Evolutionary conservation across 2,888 invertebrate genomes (phyloP), one percentile per base, ranked within the genome.

Genomic region (Cephalotes varians): DNA sequence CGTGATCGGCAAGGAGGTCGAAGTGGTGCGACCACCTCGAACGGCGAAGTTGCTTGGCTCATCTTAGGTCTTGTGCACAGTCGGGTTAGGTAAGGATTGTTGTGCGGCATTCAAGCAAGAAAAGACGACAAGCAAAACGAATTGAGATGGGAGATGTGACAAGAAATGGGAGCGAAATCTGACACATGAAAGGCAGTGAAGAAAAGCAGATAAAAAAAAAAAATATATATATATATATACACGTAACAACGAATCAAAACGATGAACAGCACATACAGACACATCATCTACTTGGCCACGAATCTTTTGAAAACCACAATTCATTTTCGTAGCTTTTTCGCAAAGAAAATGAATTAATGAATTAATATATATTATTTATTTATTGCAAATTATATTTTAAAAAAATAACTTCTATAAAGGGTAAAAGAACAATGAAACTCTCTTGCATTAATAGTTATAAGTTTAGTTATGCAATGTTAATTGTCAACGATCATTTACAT

Each of bases 11-110:
- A 79, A 80, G 83, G 69, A 82, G 84, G 84, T 88, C 88, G 85
- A 25, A 87, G 87, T 88, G 86, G 84, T 15, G 86, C 85, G 88
- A 86, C 85, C 85, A 89, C 76, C 84, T 87, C 87, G 83, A 86
- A 89, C 73, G 88, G 85, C 86, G 74, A 84, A 85, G 85, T 85
- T 85, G 88, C 79, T 72, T 80, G 84, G 86, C 83, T 84, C 82
- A 62, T 79, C 82, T 87, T 71, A 31, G 87, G 80, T 76, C 64
- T 65, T 87, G 72, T 44, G 80, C 79, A 40, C 34, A 84, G 87
- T 86, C 88, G 82, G 84, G 87, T 85, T 83, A 82, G 84, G 83
- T 82, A 72, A 71, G 73, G 79, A 84, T 56, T 79, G 88, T 87
- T 84, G 81, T 81, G 83, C 80, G 51, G 60, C 73, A 44, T 37